A percentile compares a stretch with the other conserved stretches of the same genome.
These are phyloP conservation scores for Odocoileus hemionus DNA, from an alignment of 2,113 vertebrate genomes.

Conservation along the genomic window DNA sequence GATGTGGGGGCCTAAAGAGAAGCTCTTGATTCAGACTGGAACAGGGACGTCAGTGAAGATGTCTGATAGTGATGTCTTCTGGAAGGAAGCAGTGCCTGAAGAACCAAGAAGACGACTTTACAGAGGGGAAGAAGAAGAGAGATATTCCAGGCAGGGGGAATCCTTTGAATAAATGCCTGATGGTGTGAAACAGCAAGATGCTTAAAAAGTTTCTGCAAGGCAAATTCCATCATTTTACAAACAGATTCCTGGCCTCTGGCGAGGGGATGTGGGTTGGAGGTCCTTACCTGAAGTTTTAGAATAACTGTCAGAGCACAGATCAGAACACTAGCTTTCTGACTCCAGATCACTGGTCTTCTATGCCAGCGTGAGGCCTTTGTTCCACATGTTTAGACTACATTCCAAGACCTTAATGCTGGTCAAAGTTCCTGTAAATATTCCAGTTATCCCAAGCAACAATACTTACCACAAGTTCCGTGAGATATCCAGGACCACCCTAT, in stretches of 20 bases:
- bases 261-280: neutral
- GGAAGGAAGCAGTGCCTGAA: neutral
- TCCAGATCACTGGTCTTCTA: neutral
- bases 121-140: neutral
- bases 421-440: slow-evolving; percentile 34
- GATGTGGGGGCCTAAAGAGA: neutral
- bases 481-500: slow-evolving; percentile 53
- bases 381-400: neutral
- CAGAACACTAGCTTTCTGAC: neutral
- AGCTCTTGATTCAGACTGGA: neutral
- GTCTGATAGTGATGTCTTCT: fast-evolving
- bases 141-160: neutral
- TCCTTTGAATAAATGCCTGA: neutral
- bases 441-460: slow-evolving; percentile 16
- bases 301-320: neutral
- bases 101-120: neutral
- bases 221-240: neutral
- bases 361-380: neutral
- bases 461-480: slow-evolving; percentile 28
- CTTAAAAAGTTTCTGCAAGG: neutral
- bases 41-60: fast-evolving
- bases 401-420: slow-evolving; percentile 19
- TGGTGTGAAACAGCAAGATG: neutral
- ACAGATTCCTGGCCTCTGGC: neutral
- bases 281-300: neutral